phyloP scores from a whole-genome alignment of 2,113 vertebrate genomes.

The Semnopithecus entellus region DNA sequence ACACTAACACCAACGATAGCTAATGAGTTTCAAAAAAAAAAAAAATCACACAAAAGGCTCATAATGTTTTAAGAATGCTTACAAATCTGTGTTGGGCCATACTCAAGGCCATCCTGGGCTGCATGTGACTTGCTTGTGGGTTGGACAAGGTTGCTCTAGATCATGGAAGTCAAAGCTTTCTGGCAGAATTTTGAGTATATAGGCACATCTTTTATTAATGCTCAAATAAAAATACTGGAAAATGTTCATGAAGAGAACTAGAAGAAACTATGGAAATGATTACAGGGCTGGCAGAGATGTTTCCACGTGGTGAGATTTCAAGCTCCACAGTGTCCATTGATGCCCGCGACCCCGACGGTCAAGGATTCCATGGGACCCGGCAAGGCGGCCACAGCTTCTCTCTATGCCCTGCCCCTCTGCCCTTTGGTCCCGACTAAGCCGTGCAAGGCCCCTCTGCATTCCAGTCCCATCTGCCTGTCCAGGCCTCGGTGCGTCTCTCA shows the following conservation, averaged over 20 bases:
- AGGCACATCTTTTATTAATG: not conserved
- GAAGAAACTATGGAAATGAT: not conserved
- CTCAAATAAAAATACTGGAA: not conserved
- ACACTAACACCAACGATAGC: too few relatives aligned
- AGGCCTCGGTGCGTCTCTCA: not conserved
- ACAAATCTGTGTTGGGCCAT: too few relatives aligned
- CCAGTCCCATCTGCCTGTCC: not conserved
- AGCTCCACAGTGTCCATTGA: not conserved
- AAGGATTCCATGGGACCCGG: not conserved
- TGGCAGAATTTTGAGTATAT: not conserved
- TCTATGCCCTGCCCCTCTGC: not conserved
- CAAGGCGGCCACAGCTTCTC: not conserved
- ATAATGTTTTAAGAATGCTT: too few relatives aligned
- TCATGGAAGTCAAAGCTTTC: not conserved
- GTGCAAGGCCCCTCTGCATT: not conserved
- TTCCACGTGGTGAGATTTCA: not conserved
- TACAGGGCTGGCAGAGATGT: not conserved
- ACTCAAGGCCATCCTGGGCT: too few relatives aligned
- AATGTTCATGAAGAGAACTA: not conserved
- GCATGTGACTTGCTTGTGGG: too few relatives aligned
- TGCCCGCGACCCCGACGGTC: accelerated
- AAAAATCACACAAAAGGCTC: too few relatives aligned
- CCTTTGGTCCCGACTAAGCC: not conserved
- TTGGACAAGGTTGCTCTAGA: not conserved
- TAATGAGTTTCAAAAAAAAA: too few relatives aligned